phyloP scores from a whole-genome alignment of 2,888 invertebrate species.

The Gymnoscelis rufifasciata region DNA sequence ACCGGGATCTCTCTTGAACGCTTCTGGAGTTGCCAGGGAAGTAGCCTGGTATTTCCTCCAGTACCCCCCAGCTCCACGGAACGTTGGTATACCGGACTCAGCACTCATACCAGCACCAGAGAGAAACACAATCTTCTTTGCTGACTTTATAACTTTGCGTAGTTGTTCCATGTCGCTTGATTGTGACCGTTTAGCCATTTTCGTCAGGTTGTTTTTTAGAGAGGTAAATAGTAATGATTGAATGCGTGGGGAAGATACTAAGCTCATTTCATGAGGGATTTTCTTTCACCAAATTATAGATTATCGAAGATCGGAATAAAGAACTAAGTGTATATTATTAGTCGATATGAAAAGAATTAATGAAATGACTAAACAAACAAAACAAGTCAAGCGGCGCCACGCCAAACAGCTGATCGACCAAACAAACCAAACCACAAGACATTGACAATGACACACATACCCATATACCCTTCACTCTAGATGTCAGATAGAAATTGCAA shows the following conservation, averaged over 20 bases:
- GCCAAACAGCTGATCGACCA: conserved; percentile 12
- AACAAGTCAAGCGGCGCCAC: too few relatives aligned
- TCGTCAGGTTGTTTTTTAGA: conserved; percentile 6
- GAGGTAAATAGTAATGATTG: conserved; percentile 17
- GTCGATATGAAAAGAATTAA: too few relatives aligned
- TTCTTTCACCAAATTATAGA: too few relatives aligned
- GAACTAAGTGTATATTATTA: too few relatives aligned
- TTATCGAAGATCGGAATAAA: too few relatives aligned
- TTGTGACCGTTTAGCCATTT: conserved; percentile 28
- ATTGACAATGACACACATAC: too few relatives aligned
- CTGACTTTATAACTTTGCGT: conserved; percentile 75
- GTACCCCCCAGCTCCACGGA: conserved; percentile 88
- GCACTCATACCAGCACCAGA: conserved; percentile 91
- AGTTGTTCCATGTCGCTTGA: conserved; percentile 74
- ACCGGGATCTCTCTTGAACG: conserved; percentile 85
- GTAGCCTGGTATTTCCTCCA: conserved; percentile 88
- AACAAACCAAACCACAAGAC: too few relatives aligned
- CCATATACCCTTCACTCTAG: too few relatives aligned
- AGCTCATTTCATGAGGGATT: conserved; percentile 27
- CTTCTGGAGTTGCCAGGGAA: conserved; percentile 83
- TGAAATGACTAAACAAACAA: too few relatives aligned
- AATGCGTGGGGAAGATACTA: conserved; percentile 31
- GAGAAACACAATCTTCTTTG: conserved; percentile 83
- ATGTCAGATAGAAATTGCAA: too few relatives aligned
- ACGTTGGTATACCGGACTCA: conserved; percentile 92